phyloP scores from a whole-genome alignment of 2,888 invertebrate genomes.

The Fissipunctia ypsillon region DNA sequence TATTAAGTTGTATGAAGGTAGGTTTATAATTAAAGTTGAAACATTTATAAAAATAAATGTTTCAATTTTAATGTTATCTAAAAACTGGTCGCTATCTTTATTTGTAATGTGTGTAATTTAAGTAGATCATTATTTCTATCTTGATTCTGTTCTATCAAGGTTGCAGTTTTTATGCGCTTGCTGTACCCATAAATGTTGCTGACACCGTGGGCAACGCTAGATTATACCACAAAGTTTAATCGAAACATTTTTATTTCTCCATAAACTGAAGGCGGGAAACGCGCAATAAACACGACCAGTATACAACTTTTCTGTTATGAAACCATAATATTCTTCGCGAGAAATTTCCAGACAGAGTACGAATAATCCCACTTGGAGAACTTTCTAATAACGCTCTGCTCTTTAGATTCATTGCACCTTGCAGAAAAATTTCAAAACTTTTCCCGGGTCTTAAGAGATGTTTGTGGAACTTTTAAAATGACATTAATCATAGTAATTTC shows the following conservation, averaged over 20 bases:
- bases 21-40: no score
- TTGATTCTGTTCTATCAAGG: not conserved
- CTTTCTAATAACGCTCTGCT: constrained; percentile 84
- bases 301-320: constrained; percentile 71
- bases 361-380: constrained; percentile 81
- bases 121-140: not conserved
- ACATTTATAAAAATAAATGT: no score
- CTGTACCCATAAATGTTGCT: constrained; percentile 13
- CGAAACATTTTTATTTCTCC: constrained; percentile 63
- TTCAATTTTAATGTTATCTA: constrained; percentile 7
- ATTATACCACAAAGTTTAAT: constrained; percentile 56
- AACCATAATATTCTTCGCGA: constrained; percentile 75
- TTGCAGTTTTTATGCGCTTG: constrained; percentile 9
- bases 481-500: constrained; percentile 82
- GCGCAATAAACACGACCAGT: constrained; percentile 63
- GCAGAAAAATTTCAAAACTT: constrained; percentile 83
- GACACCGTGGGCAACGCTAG: not conserved
- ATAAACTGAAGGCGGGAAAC: constrained; percentile 57
- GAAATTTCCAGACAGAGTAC: constrained; percentile 72
- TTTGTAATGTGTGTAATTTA: not conserved
- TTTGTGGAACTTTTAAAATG: constrained; percentile 83
- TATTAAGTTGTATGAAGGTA: constrained; percentile 13
- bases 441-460: constrained; percentile 75
- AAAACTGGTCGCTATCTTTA: not conserved
- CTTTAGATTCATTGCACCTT: constrained; percentile 86